Conservation (phyloP, 1,140 invertebrate species). For the Delia radicum region DNA sequence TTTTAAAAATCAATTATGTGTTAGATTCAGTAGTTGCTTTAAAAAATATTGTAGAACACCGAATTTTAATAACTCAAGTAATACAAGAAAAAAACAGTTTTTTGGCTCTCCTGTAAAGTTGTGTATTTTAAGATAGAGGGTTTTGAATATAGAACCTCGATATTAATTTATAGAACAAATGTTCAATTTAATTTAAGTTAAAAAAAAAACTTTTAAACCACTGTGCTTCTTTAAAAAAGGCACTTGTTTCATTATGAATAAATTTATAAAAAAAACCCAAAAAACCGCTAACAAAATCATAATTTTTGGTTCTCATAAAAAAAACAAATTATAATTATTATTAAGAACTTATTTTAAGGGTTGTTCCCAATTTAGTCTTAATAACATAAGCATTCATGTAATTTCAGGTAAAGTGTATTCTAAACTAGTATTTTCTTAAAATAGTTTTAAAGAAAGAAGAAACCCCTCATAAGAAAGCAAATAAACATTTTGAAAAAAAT, state of each 20-base stretch:
- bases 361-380: not conserved
- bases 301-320: not conserved
- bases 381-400: not conserved
- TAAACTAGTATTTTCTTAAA: not conserved
- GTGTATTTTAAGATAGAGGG: no score
- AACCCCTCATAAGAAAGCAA: not conserved
- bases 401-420: not conserved
- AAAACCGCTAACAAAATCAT: not conserved
- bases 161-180: no score
- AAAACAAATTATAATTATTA: not conserved
- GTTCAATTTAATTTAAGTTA: no score
- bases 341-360: not conserved
- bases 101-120: no score
- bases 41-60: no score
- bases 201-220: no score
- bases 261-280: not conserved
- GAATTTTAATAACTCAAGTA: no score
- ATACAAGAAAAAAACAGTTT: no score
- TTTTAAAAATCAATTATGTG: no score
- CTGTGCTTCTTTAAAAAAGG: not conserved
- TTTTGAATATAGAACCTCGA: no score
- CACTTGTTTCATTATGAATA: no score
- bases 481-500: not conserved
- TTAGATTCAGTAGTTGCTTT: no score
- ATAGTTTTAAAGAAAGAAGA: not conserved